Base-by-base conservation (phyloP, 2,888 invertebrate genomes). In the Microctonus hyperodae region DNA sequence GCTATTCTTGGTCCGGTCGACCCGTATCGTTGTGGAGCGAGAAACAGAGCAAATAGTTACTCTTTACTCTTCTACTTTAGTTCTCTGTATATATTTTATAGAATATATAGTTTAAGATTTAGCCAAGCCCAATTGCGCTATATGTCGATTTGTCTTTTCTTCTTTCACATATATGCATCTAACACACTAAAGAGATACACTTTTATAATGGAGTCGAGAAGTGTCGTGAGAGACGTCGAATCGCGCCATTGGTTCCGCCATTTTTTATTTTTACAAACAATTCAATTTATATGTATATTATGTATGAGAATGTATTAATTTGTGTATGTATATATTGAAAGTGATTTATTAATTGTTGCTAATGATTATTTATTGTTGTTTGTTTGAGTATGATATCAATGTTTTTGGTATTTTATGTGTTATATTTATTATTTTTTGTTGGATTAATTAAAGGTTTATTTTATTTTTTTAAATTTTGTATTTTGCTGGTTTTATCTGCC, bases 1-100 rank as follows among this genome's bases (percentile, higher is more conserved):
- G 62, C 62, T 62, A 62, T 62, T 62, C 62, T 62, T 62, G 62
- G 62, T 62, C 62, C 55, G 62, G 37, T 53, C 53, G 62, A 62
- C 62, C 62, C 62, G 51, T 53, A 48, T 61, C 59, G 59, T 48
- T 48, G 25, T 28, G 28, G 16, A 44, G 16, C 28, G 28, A 28
- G 48, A 44, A 48, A 16, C 59, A 40, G 35, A 58, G 22, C 23
- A n/a, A 40, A 58, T 23, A 16, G 10, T 37, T 20, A 44, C 58
- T 23, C n/a, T 48, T 31, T 20, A 22, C 31, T 20, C 35, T 50
- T 50, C 5, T 50, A 16, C 16, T n/a, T n/a, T n/a, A 5, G 16
- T 55, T 28, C 59, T 25, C 9, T 58, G 16, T 25, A 37, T 58
- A 25, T 20, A 10, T 23, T 40, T 16, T 40, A 35, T 25, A 55